Conservation (phyloP, 2,888 invertebrate genomes). For the Lasius platythorax region DNA sequence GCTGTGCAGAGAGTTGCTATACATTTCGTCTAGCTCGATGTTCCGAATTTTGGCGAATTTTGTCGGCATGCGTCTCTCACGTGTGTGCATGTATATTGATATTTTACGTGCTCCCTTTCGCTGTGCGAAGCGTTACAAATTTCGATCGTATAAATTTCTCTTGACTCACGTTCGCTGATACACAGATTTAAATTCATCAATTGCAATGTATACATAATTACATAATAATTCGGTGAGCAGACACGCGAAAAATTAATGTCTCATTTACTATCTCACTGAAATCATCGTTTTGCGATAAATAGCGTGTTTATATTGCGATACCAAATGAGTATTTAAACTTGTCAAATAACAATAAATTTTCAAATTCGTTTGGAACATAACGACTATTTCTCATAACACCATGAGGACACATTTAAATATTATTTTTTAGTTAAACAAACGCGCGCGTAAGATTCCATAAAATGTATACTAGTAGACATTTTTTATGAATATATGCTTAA, state of each 20-base stretch:
- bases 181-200: constrained; percentile 47
- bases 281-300: background rate
- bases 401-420: background rate
- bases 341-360: constrained; percentile 8
- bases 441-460: background rate
- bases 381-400: background rate
- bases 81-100: constrained; percentile 16
- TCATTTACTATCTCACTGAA: constrained; percentile 23
- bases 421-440: background rate
- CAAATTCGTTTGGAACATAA: background rate
- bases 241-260: constrained; percentile 47
- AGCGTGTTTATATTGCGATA: background rate
- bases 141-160: constrained; percentile 37
- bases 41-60: constrained; percentile 49
- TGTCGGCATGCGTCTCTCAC: constrained; percentile 18
- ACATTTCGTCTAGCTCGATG: constrained; percentile 14
- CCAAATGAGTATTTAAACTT: background rate
- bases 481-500: background rate
- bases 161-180: constrained; percentile 26
- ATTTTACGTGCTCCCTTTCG: background rate
- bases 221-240: constrained; percentile 30
- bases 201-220: constrained; percentile 43
- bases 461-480: background rate
- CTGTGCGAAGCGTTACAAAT: constrained; percentile 37
- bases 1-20: constrained; percentile 14